Conservation (phyloP, 2,113 vertebrate genomes). For the Dromiciops gliroides region DNA sequence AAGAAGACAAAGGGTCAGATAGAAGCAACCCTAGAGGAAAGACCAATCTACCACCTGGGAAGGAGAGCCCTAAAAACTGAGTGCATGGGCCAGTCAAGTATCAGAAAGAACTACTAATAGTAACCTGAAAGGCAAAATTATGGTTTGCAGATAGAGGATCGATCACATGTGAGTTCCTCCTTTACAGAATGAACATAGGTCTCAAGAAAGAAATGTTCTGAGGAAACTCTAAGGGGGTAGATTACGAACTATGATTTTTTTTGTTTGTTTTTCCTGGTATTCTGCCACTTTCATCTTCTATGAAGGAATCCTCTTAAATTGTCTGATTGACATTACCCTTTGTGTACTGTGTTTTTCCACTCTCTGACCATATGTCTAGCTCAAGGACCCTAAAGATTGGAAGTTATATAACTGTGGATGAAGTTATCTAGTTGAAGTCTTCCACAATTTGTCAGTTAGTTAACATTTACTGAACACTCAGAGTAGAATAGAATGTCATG, state of each 20-base stretch:
- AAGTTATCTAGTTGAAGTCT: background rate
- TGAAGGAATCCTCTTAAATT: no score
- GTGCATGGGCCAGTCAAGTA: background rate
- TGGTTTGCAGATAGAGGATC: background rate
- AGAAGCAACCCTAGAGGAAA: slow-evolving; percentile 38
- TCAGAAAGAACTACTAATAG: slow-evolving; percentile 14
- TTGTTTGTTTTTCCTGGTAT: background rate
- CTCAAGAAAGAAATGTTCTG: slow-evolving; percentile 10
- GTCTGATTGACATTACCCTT: background rate
- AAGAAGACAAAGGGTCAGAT: slow-evolving; percentile 31
- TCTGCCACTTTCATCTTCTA: background rate
- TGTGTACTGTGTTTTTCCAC: background rate
- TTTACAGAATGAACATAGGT: background rate
- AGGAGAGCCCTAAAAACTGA: slow-evolving; percentile 31
- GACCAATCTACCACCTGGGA: background rate
- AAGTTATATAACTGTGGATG: background rate
- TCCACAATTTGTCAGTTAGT: background rate
- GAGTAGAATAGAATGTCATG: background rate
- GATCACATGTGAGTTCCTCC: background rate
- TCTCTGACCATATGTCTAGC: no score
- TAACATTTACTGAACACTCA: background rate
- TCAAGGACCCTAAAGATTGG: background rate
- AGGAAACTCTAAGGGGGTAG: background rate
- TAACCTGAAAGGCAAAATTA: slow-evolving; percentile 19
- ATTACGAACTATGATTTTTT: background rate